Base-by-base conservation (phyloP, 92 coral and sea anemone species). In the Porites divaricata region DNA sequence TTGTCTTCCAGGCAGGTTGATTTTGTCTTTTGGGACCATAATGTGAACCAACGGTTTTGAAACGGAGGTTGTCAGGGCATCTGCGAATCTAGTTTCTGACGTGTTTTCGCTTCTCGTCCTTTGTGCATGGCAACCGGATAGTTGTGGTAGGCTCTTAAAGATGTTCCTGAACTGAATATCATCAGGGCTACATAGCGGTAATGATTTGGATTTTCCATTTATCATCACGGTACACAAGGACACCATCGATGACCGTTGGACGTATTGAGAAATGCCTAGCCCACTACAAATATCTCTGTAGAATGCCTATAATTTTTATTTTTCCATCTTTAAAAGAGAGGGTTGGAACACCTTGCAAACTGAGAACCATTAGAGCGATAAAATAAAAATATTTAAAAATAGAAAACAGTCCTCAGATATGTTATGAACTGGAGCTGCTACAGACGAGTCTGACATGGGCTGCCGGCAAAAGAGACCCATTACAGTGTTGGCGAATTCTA, bases 101-200 rank as follows among this genome's bases (percentile, higher is more conserved):
- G 65, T 87, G 91, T 72, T 87, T 87, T 90, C 16, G 93, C 93
- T 74, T 90, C 93, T n/a, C 91, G 57, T 61, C 91, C 93, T 21
- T 90, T 77, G 68, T 87, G 93, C 93, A 86, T 71, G 24, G 85
- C 89, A 35, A 78, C 45, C n/a, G 89, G 84, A 12, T 84, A 84
- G 53, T 88, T 88, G 51, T 88, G 88, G 50, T 76, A 88, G 7
- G 82, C 88, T 65, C 35, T 52, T 54, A 88, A 59, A 2, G 85
- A 70, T 61, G 63, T 19, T 0, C 77, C 64, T 78, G 14, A 89
- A 61, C 22, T 68, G 20, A 53, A 77, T 79, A 72, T 83, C 80
- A 83, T 69, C 73, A 7, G 89, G 28, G 78, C 92, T 74, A 84
- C 65, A 50, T 22, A 25, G 22, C 80, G 85, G 21, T 59, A 75